Evolutionary conservation across 35 echinoderm and acorn worm genomes (phyloP).

Genomic region (Acanthaster planci): DNA sequence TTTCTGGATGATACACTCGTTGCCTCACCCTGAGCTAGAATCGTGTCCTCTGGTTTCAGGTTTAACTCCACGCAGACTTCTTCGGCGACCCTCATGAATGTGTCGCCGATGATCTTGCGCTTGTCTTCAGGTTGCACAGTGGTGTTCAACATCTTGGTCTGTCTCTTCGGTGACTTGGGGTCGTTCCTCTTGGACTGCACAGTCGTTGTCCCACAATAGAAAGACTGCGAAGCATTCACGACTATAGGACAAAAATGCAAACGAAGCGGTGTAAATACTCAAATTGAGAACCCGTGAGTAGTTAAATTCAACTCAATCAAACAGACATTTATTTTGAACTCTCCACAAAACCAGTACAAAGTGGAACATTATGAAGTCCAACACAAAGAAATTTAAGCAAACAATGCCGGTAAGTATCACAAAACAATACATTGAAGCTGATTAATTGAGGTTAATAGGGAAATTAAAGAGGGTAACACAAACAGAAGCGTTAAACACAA

Average conservation of each 20-base stretch:
- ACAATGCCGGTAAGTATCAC: too few relatives aligned
- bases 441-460: too few relatives aligned
- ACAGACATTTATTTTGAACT: not conserved
- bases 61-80: constrained; percentile 87
- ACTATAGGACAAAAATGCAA: constrained; percentile 56
- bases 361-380: too few relatives aligned
- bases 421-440: too few relatives aligned
- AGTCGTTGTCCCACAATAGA: constrained; percentile 85
- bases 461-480: too few relatives aligned
- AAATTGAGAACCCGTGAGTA: not conserved
- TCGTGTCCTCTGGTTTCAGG: constrained; percentile 76
- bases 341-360: not conserved
- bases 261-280: too few relatives aligned
- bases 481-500: too few relatives aligned
- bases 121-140: constrained; percentile 86
- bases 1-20: too few relatives aligned
- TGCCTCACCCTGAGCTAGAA: constrained; percentile 81
- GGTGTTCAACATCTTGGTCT: constrained; percentile 80
- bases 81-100: constrained; percentile 90
- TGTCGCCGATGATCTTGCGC: constrained; percentile 83
- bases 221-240: constrained; percentile 78
- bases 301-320: not conserved
- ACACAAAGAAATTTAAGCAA: too few relatives aligned
- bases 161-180: constrained; percentile 59
- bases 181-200: constrained; percentile 73